Evolutionary conservation across 2,888 invertebrate species (phyloP), one percentile per base, ranked within the genome.

Genomic region (Lepeophtheirus nordmannii): DNA sequence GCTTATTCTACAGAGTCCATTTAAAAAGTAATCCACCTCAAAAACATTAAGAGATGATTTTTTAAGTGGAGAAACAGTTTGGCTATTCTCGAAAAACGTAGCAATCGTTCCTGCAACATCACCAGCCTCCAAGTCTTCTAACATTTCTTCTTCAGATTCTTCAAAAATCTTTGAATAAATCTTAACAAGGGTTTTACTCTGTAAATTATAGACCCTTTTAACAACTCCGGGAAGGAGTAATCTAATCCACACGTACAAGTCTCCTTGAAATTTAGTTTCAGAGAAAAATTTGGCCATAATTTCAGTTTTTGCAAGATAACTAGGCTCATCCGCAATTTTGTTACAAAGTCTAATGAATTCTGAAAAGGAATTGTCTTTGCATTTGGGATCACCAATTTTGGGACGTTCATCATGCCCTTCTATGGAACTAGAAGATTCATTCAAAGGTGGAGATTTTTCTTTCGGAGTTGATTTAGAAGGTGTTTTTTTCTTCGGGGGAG

Each of bases 111-210:
- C 86, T 0, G 91, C 89, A 1, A 93, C 83, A 76, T 96, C 93
- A 0, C 92, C 91, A 73, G 89, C 82, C 73, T 92, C 89, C 70
- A 93, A 79, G 76, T 91, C 84, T 70, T 85, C 83, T 10, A 88
- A 76, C 90, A 96, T 92, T 59, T 84, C 85, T 70, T 85, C 83
- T 68, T 83, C 84, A 75, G 85, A 83, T 0, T 80, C 80, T 3
- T 78, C 76, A 70, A 93, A 86, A 68, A 93, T 82, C 76, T 80
- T 82, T 59, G 89, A 85, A 74, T 91, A 93, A 58, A 92, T 76
- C 76, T 94, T 93, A 0, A 91, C 79, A 65, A 96, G 78, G 73
- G 92, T 91, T 74, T 91, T 92, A 73, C 86, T 90, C 78, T 91
- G 89, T 62, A 96, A 78, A 78, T 94, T 93, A 74, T 93, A 96